Base-by-base conservation (phyloP, 2,113 vertebrate species). In the Amphiprion percula region DNA sequence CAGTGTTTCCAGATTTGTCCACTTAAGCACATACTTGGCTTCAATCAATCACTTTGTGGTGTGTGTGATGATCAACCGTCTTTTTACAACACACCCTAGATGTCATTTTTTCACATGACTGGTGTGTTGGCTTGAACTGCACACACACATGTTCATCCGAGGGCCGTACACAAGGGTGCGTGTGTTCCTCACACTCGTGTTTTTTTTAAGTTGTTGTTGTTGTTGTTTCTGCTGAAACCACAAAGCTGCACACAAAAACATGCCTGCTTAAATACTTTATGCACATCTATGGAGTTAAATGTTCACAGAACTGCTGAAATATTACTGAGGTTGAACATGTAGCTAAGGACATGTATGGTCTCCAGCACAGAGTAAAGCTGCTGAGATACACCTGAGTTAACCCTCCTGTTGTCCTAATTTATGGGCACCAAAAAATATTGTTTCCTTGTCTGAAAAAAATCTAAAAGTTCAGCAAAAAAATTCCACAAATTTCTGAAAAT, bases 31-130 rank as follows among this genome's bases (percentile, higher is more conserved):
- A 10, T 41, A 12, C 39, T 10, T 12, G 2, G 41, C 12, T 85
- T 75, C 75, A 68, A 82, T 80, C 71, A 49, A 41, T 72, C 62
- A 30, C 60, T 71, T 77, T 56, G 50, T 66, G 19, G 8, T 53
- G 67, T 74, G 65, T 67, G 41, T 44, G 41, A 4, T 12, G 11
- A 44, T 44, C 41, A 14, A 4, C 11, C 41, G 12, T 44, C 41
- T 15, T 7, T 23, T 14, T 61, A 33, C 46, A 26, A 39, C 16
- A 11, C 14, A 14, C 66, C 47, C 41, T 4, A 44, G 15, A 44
- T 44, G 41, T 44, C 11, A 3, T 58, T 59, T 76, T 71, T 62
- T 61, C 33, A 5, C 58, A 2, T 56, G 61, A 59, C 59, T 77
- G 61, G 33, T 4, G 11, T 44, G 41, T 85, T 62, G 68, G 59